Percentiles rank a stretch among this genome's conserved stretches.
phyloP scores from a whole-genome alignment of 92 coral and sea anemone species.

The Scolanthus callimorphus region DNA sequence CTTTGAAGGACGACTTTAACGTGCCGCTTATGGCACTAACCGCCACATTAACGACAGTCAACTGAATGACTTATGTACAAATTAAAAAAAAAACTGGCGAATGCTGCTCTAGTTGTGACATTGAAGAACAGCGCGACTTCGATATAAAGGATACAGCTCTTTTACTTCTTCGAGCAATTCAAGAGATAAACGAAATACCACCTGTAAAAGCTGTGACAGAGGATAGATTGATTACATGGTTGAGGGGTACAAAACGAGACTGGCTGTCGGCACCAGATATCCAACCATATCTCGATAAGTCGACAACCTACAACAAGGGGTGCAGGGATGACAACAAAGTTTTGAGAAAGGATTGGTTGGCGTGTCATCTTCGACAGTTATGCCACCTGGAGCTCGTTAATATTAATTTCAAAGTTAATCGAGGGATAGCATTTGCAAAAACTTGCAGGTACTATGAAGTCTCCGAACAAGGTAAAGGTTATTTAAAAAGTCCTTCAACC shows the following conservation, averaged over 20 bases:
- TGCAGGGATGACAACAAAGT: background rate
- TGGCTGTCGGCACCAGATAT: slow-evolving; percentile 28
- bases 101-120: slow-evolving; percentile 59
- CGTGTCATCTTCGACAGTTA: slow-evolving; percentile 36
- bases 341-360: slow-evolving; percentile 38
- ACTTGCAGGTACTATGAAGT: slow-evolving; percentile 36
- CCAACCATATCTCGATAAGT: slow-evolving; percentile 13
- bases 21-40: too few species aligned
- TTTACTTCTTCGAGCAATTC: slow-evolving; percentile 24
- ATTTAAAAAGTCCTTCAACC: slow-evolving; percentile 18
- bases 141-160: slow-evolving; percentile 23
- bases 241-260: slow-evolving; percentile 42
- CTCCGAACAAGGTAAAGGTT: slow-evolving; percentile 27
- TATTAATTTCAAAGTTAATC: slow-evolving; percentile 22
- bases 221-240: slow-evolving; percentile 32
- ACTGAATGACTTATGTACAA: too few species aligned
- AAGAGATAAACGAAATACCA: slow-evolving; percentile 19
- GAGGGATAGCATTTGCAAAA: slow-evolving; percentile 28
- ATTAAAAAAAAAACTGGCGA: too few species aligned
- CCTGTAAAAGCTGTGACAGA: slow-evolving; percentile 46
- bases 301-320: slow-evolving; percentile 41
- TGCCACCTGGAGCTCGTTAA: slow-evolving; percentile 15
- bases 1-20: too few species aligned
- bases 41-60: too few species aligned
- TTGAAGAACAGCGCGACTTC: slow-evolving; percentile 13